Evolutionary conservation across 2,797 vertebrate species (phyloP), one percentile per base, ranked within the genome.

Genomic region (Rhyacichthys aspro): DNA sequence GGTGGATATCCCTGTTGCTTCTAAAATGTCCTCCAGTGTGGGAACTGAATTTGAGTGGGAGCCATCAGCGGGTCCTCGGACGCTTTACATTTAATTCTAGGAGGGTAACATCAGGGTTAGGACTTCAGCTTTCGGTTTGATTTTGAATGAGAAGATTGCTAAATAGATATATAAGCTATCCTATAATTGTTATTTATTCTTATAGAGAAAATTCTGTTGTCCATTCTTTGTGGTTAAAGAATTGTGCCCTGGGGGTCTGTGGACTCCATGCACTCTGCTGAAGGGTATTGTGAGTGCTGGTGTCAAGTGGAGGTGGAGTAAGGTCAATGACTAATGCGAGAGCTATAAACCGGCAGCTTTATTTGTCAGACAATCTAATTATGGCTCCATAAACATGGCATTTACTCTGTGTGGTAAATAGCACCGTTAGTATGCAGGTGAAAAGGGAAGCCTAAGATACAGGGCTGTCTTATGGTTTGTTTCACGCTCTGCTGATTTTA

Each of bases 291-390:
- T 41, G n/a, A 42, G 38, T 23, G 34, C 33, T 23, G 16, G 48
- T 41, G 59, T 59, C 34, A 10, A 6, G 11, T n/a, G 36, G 34
- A 16, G 8, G 16, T 8, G 37, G 38, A 28, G 7, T 60, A 76
- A 78, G 82, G 82, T 84, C 74, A 78, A 78, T 72, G 75, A 43
- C 48, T 61, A 55, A 55, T 48, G 49, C 34, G n/a, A 43, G 23
- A 36, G 52, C 65, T 55, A 67, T 67, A 73, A 67, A 63, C 61
- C 17, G 17, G 42, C 41, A 18, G 72, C 76, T 76, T 80, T 72
- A 81, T 80, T 41, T 66, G 67, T 55, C 65, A 79, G 60, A 46
- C 45, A 70, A 68, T 76, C 67, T 68, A 47, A 63, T 48, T 55
- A 55, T 46, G 59, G 52, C 28, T 62, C 43, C 78, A 73, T 72